Evolutionary conservation across 2,888 invertebrate genomes (phyloP).

Genomic region (Imbricaverruca yamaguchii): DNA sequence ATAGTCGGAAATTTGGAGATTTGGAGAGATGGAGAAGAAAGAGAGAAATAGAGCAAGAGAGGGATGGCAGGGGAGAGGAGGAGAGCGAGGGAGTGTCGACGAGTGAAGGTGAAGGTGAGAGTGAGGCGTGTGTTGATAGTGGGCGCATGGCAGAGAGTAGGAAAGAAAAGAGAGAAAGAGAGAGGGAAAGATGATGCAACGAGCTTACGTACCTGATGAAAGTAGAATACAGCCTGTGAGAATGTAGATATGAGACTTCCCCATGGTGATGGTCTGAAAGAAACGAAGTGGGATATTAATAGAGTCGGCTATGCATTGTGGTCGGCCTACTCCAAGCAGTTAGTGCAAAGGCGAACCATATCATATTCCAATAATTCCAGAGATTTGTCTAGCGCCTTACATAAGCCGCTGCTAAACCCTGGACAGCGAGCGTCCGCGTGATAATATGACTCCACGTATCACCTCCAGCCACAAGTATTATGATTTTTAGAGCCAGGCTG

Average conservation of each 20-base stretch:
- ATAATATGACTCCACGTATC: background rate
- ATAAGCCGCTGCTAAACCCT: background rate
- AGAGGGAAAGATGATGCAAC: background rate
- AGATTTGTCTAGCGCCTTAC: background rate
- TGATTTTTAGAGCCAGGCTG: background rate
- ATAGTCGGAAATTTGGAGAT: background rate
- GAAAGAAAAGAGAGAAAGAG: background rate
- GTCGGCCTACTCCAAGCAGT: too few species aligned
- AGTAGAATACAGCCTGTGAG: background rate
- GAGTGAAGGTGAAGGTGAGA: background rate
- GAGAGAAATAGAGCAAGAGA: too few species aligned
- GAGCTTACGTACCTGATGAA: background rate
- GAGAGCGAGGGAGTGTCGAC: background rate
- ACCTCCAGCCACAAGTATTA: background rate
- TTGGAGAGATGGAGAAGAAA: background rate
- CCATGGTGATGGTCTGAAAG: background rate
- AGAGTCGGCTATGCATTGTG: too few species aligned
- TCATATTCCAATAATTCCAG: background rate
- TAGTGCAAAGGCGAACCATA: too few species aligned
- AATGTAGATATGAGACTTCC: background rate
- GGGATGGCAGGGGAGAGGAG: background rate
- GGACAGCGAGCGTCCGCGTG: background rate
- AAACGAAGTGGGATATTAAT: too few species aligned
- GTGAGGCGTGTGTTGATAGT: background rate
- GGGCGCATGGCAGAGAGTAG: background rate